Percentiles rank a stretch among this genome's conserved stretches.
Evolutionary conservation across 1,140 invertebrate species (phyloP).

Genomic region (Nasonia giraulti): DNA sequence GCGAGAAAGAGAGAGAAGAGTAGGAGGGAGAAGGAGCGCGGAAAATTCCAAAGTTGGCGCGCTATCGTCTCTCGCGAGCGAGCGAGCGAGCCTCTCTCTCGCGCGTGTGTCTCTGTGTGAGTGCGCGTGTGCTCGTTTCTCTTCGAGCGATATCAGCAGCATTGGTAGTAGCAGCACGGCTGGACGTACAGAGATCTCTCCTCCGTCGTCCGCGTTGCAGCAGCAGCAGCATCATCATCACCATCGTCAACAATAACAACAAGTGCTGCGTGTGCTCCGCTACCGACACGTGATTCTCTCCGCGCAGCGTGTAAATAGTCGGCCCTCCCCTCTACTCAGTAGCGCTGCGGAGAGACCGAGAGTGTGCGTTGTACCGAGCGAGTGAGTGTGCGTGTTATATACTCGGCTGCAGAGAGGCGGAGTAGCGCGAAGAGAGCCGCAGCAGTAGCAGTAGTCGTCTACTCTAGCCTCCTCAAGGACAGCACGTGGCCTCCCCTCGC

Average conservation of each 20-base stretch:
- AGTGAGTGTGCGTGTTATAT: constrained; percentile 4
- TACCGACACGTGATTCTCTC: constrained; percentile 36
- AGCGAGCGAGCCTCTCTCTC: neutral
- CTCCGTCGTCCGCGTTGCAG: neutral
- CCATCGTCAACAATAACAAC: neutral
- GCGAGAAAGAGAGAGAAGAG: constrained; percentile 6
- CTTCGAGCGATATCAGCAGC: neutral
- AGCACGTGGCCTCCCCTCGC: constrained; percentile 46
- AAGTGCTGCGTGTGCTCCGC: neutral
- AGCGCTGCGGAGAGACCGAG: constrained; percentile 48
- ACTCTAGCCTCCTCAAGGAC: constrained; percentile 38
- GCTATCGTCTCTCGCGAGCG: constrained; percentile 2
- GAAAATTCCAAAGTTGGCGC: constrained; percentile 39
- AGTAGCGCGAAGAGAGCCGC: constrained; percentile 24
- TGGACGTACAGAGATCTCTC: neutral
- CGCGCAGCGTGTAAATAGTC: constrained; percentile 68
- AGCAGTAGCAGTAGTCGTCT: constrained; percentile 49
- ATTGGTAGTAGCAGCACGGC: too few species aligned
- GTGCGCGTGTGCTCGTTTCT: constrained; percentile 5
- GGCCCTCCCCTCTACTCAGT: neutral
- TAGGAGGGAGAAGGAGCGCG: constrained; percentile 13
- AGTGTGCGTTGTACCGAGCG: constrained; percentile 54
- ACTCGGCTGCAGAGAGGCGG: neutral
- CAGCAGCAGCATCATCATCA: neutral
- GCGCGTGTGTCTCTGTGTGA: neutral